These are phyloP conservation scores for Ellobium chinense DNA, from an alignment of 2,888 invertebrate species.

Conservation along the genomic window DNA sequence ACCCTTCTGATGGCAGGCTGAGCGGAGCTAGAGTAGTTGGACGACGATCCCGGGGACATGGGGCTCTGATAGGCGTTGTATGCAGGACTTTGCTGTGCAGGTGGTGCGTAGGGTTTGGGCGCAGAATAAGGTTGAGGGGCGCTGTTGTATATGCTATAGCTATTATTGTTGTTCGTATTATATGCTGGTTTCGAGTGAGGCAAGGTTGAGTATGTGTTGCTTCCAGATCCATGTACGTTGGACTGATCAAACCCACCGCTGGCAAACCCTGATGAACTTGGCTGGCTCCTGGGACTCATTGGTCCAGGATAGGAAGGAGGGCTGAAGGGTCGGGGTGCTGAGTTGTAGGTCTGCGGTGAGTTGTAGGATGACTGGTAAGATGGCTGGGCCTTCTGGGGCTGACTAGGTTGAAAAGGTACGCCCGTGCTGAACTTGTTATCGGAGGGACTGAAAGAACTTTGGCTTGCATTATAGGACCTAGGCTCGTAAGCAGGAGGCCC, in stretches of 20 bases:
- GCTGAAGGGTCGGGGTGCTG: neutral
- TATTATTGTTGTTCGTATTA: constrained; percentile 25
- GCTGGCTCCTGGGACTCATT: constrained; percentile 5
- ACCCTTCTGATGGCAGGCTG: constrained; percentile 14
- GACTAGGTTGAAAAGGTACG: constrained; percentile 10
- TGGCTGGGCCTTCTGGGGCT: constrained; percentile 3
- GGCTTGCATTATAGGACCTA: constrained; percentile 7
- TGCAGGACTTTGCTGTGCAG: neutral
- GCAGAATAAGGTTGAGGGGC: constrained; percentile 23
- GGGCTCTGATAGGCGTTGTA: constrained; percentile 26
- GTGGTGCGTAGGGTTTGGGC: constrained; percentile 24
- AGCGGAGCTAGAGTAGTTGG: neutral
- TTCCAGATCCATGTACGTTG: constrained; percentile 28
- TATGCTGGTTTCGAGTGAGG: constrained; percentile 26
- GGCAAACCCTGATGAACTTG: neutral
- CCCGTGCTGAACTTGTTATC: constrained; percentile 33
- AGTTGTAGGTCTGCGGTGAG: neutral
- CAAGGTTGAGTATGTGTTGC: constrained; percentile 26
- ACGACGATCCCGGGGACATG: constrained; percentile 25
- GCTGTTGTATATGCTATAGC: constrained; percentile 1
- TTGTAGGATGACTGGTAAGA: neutral
- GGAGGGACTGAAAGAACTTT: constrained; percentile 20
- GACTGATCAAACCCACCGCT: constrained; percentile 23
- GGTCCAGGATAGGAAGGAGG: neutral
- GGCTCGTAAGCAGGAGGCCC: constrained; percentile 39